Percentiles rank a stretch among this genome's conserved stretches.
These are phyloP conservation scores for Dermatemys mawii DNA, from an alignment of 2,113 vertebrate species.

Conservation along the genomic window DNA sequence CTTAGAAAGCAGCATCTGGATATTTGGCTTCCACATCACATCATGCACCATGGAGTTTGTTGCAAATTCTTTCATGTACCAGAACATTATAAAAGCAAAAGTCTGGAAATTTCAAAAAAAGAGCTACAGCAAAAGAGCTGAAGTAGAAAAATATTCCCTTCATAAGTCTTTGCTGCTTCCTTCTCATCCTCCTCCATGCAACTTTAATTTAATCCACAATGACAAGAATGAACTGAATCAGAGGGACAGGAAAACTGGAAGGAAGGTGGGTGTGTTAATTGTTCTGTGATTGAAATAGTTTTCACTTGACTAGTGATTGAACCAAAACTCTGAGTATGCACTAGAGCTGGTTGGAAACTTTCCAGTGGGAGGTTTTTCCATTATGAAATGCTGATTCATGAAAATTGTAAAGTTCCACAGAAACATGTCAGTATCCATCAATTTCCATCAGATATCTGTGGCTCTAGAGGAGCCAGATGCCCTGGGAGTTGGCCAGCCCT, in stretches of 20 bases:
- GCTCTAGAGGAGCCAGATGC: background rate
- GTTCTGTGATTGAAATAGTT: conserved; percentile 9
- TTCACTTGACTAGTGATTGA: conserved; percentile 34
- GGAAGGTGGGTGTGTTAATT: background rate
- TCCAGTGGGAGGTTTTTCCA: background rate
- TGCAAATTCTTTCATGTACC: conserved; percentile 62
- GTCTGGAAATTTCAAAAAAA: conserved; percentile 42
- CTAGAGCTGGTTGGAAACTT: conserved; percentile 50
- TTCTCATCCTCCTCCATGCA: background rate
- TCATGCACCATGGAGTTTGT: conserved; percentile 50
- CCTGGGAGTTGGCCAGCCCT: too few species aligned
- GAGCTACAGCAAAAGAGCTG: background rate
- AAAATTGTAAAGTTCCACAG: background rate
- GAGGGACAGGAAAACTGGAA: background rate
- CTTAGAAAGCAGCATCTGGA: conserved; percentile 66
- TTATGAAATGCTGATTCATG: background rate
- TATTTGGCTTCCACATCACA: conserved; percentile 58
- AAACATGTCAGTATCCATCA: background rate
- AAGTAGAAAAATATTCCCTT: background rate
- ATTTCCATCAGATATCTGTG: background rate
- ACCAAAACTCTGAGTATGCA: conserved; percentile 19
- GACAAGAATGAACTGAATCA: background rate
- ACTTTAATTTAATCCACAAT: conserved; percentile 5
- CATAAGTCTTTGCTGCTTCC: background rate
- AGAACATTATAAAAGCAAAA: conserved; percentile 49